Percentiles rank a stretch among this genome's conserved stretches.
These are phyloP conservation scores for Onychostruthus taczanowskii DNA, from an alignment of 2,113 vertebrate species.

Conservation along the genomic window DNA sequence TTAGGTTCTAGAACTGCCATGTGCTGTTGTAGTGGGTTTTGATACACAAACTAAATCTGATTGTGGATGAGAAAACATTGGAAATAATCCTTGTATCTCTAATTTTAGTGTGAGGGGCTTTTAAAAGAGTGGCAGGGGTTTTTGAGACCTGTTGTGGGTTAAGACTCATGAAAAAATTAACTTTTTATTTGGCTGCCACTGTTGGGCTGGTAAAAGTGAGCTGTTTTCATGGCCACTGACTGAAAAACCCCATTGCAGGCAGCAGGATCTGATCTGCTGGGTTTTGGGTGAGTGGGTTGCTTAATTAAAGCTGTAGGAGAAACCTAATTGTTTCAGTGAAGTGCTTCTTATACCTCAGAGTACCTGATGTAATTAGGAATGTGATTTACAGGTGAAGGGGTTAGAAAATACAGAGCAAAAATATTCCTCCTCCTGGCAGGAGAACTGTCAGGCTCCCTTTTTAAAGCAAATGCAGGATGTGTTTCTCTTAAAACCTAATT, in stretches of 20 bases:
- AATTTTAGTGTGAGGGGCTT: background rate
- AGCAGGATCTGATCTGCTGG: background rate
- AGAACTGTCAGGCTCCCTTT: background rate
- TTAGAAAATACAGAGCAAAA: background rate
- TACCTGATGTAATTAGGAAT: background rate
- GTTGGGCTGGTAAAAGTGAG: background rate
- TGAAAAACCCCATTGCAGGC: background rate
- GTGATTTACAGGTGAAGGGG: slow-evolving; percentile 23
- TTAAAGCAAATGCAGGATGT: background rate
- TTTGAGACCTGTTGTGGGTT: background rate
- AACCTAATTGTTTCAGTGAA: background rate
- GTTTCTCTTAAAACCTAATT: background rate
- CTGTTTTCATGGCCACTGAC: background rate
- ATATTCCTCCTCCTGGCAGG: background rate
- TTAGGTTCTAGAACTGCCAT: background rate
- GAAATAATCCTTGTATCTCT: background rate
- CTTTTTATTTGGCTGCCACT: background rate
- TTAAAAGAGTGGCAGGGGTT: background rate
- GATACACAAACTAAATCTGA: background rate
- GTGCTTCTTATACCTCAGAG: background rate
- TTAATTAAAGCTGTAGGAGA: slow-evolving; percentile 32
- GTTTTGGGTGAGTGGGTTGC: background rate
- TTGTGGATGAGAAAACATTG: background rate
- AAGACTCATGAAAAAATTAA: background rate
- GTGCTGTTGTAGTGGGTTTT: background rate